Conservation (phyloP, 2,797 vertebrate genomes). For the Cyclopterus lumpus region DNA sequence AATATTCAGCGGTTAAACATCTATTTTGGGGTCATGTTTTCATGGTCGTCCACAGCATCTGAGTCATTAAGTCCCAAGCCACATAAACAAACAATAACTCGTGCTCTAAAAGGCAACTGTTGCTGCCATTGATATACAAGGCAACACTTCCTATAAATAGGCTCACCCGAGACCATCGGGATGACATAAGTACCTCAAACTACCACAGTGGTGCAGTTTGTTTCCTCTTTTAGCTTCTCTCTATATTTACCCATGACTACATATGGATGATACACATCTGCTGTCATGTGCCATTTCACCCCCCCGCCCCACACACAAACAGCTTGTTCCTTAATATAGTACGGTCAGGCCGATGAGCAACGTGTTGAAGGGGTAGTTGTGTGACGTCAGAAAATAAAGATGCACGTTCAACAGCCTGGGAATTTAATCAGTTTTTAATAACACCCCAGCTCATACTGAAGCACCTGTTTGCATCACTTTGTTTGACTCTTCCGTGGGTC, state of each 20-base stretch:
- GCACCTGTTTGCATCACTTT: conserved; percentile 35
- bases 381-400: neutral
- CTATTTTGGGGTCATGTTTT: conserved; percentile 48
- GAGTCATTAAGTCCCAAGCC: conserved; percentile 54
- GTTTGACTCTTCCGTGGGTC: conserved; percentile 1
- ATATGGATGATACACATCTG: conserved; percentile 53
- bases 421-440: conserved; percentile 9
- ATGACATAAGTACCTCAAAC: conserved; percentile 74
- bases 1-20: conserved; percentile 20
- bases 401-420: neutral
- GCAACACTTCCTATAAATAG: conserved; percentile 79
- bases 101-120: conserved; percentile 66
- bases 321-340: conserved; percentile 4
- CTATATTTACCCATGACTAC: conserved; percentile 67
- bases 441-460: conserved; percentile 9
- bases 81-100: conserved; percentile 61
- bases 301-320: conserved; percentile 48
- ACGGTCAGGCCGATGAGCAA: conserved; percentile 20
- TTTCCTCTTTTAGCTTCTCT: conserved; percentile 70
- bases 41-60: conserved; percentile 39
- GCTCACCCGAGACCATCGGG: conserved; percentile 46
- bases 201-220: conserved; percentile 50
- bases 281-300: conserved; percentile 44
- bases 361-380: neutral
- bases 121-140: conserved; percentile 75